Evolutionary conservation across 2,113 vertebrate species (phyloP).

Genomic region (Mobula hypostoma): DNA sequence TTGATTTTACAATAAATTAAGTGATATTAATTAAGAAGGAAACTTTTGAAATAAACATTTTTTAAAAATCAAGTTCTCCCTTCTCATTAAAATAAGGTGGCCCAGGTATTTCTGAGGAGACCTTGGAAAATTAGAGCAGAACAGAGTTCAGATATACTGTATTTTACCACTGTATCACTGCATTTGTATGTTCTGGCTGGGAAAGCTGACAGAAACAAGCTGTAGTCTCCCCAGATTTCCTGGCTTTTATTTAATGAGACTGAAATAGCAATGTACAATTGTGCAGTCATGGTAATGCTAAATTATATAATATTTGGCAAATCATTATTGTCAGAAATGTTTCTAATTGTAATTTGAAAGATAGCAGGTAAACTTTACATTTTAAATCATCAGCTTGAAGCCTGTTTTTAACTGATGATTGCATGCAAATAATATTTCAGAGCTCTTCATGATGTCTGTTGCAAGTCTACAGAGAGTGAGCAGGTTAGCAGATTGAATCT

Average conservation of each 20-base stretch:
- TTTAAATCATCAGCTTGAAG: neutral
- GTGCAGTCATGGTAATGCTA: neutral
- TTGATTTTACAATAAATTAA: neutral
- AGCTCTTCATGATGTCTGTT: constrained; percentile 17
- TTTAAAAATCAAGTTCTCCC: neutral
- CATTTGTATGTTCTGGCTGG: no score
- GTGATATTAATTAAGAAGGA: neutral
- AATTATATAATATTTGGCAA: neutral
- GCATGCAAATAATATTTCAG: neutral
- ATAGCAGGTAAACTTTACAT: neutral
- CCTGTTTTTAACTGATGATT: neutral
- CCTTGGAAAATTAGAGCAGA: neutral
- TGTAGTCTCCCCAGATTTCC: neutral
- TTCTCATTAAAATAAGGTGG: neutral
- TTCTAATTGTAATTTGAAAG: neutral
- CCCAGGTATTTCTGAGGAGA: neutral
- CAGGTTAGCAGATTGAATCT: constrained; percentile 37
- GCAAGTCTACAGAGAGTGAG: neutral
- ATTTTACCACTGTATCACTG: neutral
- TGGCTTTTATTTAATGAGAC: neutral
- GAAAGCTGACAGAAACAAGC: neutral
- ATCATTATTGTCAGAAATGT: neutral
- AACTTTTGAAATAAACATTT: neutral
- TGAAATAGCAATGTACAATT: neutral
- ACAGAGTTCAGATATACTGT: neutral